A percentile compares a stretch with the other conserved stretches of the same genome.
Evolutionary conservation across 2,888 invertebrate genomes (phyloP).

Genomic region (Ormia ochracea): DNA sequence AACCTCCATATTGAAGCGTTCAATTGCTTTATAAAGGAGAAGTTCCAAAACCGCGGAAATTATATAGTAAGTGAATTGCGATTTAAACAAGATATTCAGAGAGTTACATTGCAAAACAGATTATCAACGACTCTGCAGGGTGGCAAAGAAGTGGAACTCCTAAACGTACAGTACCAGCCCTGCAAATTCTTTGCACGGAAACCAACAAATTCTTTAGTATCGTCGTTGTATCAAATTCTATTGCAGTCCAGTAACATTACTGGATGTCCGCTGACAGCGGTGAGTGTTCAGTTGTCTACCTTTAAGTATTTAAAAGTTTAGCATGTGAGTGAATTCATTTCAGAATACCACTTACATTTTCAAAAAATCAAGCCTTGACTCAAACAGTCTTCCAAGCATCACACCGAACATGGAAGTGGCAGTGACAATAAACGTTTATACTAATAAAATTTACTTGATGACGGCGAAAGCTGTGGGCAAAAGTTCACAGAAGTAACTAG

Average conservation of each 20-base stretch:
- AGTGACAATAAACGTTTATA: no score
- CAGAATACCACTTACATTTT: slow-evolving; percentile 13
- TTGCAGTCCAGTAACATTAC: neutral
- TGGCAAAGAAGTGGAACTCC: neutral
- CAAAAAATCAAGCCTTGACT: no score
- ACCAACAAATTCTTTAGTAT: neutral
- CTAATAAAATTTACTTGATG: no score
- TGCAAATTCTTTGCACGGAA: slow-evolving; percentile 11
- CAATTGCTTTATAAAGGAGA: neutral
- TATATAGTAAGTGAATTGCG: neutral
- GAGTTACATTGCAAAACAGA: neutral
- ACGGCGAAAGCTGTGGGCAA: no score
- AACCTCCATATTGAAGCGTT: neutral
- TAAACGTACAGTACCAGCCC: neutral
- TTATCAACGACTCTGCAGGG: neutral
- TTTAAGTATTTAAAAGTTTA: no score
- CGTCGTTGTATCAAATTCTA: neutral
- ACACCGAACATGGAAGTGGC: no score
- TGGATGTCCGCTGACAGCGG: slow-evolving; percentile 3
- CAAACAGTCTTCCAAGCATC: no score
- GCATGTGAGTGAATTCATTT: no score
- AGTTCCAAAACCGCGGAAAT: neutral
- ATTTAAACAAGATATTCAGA: neutral
- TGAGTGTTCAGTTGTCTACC: neutral
- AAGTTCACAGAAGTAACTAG: no score